Percentiles rank a stretch among this genome's conserved stretches.
Evolutionary conservation across 2,113 vertebrate species (phyloP).

Genomic region (Anarhynchus alexandrinus): DNA sequence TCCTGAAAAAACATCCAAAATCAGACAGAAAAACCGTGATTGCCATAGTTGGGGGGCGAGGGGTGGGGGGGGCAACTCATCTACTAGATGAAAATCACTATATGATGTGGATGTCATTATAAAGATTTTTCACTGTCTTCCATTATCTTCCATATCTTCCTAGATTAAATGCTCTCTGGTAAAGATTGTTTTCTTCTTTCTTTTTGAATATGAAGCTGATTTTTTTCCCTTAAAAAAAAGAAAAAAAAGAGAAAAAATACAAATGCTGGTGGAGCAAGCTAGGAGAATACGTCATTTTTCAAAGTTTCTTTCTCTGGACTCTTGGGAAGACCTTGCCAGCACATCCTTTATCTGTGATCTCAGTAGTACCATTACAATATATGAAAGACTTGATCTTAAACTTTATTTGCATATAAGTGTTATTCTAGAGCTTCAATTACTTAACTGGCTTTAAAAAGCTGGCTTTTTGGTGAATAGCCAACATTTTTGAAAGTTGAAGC

Average conservation of each 20-base stretch:
- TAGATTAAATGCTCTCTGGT: background rate
- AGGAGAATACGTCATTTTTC: background rate
- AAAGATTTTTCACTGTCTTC: background rate
- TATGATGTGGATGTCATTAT: background rate
- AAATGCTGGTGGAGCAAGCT: background rate
- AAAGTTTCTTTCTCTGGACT: background rate
- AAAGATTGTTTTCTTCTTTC: background rate
- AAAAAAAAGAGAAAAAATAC: background rate
- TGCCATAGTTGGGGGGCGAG: background rate
- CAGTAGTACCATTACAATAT: background rate
- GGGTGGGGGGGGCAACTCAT: rapidly evolving
- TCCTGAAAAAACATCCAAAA: background rate
- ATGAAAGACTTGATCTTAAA: background rate
- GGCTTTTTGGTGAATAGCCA: background rate
- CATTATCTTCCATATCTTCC: background rate
- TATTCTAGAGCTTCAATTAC: background rate
- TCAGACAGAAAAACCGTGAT: background rate
- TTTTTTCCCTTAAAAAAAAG: background rate
- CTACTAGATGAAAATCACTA: background rate
- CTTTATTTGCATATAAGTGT: background rate
- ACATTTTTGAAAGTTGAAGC: background rate
- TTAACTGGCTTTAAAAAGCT: background rate
- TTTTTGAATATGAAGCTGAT: background rate
- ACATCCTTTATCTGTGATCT: background rate
- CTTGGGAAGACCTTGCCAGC: background rate